Base-by-base conservation (phyloP, 2,888 invertebrate genomes). In the Stenotaenia linearis region DNA sequence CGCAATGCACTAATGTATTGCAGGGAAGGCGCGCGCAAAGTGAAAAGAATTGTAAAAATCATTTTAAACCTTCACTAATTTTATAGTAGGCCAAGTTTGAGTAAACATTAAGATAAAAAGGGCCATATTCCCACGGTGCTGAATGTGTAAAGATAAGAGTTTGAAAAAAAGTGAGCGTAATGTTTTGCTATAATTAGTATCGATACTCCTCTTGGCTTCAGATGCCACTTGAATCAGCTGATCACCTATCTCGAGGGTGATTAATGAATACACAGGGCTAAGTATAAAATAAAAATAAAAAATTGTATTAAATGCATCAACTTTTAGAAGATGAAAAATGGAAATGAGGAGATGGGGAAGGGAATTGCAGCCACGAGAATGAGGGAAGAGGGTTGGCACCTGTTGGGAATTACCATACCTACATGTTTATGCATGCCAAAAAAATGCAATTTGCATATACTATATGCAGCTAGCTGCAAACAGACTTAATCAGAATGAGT, bases 41-140 rank as follows among this genome's bases (percentile, higher is more conserved):
- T 69, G 69, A 69, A 69, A 69, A 28, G 69, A 69, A 25, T 69
- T 69, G 23, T 28, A 28, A 69, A 69, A 69, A 69, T 69, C 69
- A 69, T 69, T 69, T 69, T 69, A n/a, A 69, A 69, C 69, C 28
- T 28, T 12, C 69, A 69, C 69, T 69, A 69, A 69, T 69, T 69
- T 69, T 69, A 69, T 69, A 69, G 69, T 69, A 28, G 69, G 25
- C 69, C 69, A 69, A 25, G 25, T 69, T 69, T 69, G 69, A 69
- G 69, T 69, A 69, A 69, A 28, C 69, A 69, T 69, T 69, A 69
- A 69, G 69, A 69, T 69, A 69, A 69, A n/a, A 69, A 69, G n/a
- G 28, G 15, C 28, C 69, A 69, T 28, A 69, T 69, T 69, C 69
- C 69, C 69, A 69, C 69, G 69, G 69, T 69, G 69, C 69, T 69